phyloP scores from a whole-genome alignment of 2,888 invertebrate species.

The Ischnura elegans region DNA sequence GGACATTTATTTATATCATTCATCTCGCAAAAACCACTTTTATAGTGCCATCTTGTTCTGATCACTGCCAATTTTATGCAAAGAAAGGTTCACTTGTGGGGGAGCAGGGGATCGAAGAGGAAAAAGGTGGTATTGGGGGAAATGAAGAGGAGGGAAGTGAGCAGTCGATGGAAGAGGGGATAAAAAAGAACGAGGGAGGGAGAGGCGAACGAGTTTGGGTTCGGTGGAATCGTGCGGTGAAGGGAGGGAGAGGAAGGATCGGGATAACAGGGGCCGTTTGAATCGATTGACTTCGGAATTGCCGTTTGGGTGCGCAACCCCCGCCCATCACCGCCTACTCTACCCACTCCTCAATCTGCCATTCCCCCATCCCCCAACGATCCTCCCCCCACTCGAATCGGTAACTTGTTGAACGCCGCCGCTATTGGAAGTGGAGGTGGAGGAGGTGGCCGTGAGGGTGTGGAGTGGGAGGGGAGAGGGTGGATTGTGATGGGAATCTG shows the following conservation, averaged over 20 bases:
- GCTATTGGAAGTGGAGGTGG: neutral
- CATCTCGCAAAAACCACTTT: too few species aligned
- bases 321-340: neutral
- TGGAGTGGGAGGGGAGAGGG: neutral
- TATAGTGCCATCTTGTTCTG: too few species aligned
- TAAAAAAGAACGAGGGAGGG: neutral
- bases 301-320: constrained; percentile 45
- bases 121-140: too few species aligned
- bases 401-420: constrained; percentile 56
- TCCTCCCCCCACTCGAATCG: constrained; percentile 26
- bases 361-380: neutral
- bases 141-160: neutral
- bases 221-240: neutral
- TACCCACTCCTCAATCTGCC: neutral
- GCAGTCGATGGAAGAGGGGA: neutral
- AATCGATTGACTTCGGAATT: constrained; percentile 65
- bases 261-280: constrained; percentile 50
- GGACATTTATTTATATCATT: too few species aligned
- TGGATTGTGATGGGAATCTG: neutral
- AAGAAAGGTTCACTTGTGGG: too few species aligned
- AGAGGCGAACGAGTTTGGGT: neutral
- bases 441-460: neutral
- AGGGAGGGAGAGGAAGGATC: constrained; percentile 8
- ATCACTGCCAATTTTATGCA: too few species aligned
- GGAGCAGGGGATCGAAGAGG: neutral